Evolutionary conservation across 35 echinoderm and acorn worm species (phyloP).

Genomic region (Lytechinus pictus): DNA sequence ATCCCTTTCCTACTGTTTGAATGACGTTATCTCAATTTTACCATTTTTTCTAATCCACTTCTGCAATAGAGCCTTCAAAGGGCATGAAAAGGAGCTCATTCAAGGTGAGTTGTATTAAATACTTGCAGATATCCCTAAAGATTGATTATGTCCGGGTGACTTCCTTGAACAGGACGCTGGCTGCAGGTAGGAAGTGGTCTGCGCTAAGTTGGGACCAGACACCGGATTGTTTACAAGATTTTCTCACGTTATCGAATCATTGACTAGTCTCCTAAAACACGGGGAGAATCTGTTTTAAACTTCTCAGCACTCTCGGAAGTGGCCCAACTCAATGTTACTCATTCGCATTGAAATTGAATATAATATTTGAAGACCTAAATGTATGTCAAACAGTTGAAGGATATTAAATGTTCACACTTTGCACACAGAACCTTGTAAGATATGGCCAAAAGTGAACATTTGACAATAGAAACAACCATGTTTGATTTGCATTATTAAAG

Average conservation of each 20-base stretch:
- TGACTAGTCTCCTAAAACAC: neutral
- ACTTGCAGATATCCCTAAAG: neutral
- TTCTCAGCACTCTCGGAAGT: neutral
- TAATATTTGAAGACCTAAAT: no score
- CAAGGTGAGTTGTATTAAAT: neutral
- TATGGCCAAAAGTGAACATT: no score
- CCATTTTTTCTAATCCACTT: neutral
- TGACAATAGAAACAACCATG: no score
- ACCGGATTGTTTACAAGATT: neutral
- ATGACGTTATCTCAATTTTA: no score
- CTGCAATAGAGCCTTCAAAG: neutral
- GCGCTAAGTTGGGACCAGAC: slow-evolving; percentile 16
- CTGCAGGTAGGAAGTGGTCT: neutral
- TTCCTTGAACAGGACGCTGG: neutral
- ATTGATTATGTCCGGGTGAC: neutral
- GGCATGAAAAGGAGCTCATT: neutral
- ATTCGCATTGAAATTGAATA: no score
- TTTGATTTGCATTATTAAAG: no score
- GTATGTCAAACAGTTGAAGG: no score
- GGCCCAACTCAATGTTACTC: no score
- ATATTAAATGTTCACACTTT: no score
- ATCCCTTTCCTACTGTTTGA: no score
- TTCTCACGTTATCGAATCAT: slow-evolving; percentile 12
- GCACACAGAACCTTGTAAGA: no score
- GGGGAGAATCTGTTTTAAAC: neutral